A percentile compares a stretch with the other conserved stretches of the same genome.
These are phyloP conservation scores for Cyclina sinensis DNA, from an alignment of 1,140 invertebrate species.

Conservation along the genomic window DNA sequence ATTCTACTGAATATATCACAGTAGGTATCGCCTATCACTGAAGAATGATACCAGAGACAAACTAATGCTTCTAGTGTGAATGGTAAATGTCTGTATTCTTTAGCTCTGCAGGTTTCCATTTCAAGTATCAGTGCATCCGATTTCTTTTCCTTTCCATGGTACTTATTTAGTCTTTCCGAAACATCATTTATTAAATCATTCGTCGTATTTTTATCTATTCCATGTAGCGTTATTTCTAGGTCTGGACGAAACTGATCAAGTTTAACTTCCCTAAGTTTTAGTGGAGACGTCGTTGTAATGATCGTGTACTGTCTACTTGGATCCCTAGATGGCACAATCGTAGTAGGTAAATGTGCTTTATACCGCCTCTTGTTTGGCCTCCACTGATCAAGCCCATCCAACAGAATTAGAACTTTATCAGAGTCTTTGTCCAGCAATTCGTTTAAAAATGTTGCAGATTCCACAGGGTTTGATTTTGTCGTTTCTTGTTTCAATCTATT, in stretches of 20 bases:
- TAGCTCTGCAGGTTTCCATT: background rate
- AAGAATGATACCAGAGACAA: background rate
- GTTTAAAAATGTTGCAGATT: background rate
- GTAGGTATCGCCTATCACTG: background rate
- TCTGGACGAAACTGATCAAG: background rate
- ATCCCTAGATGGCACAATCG: background rate
- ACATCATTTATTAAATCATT: background rate
- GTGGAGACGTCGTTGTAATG: background rate
- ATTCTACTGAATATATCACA: conserved; percentile 15
- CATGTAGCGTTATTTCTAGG: background rate
- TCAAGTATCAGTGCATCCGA: background rate
- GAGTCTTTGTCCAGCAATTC: background rate
- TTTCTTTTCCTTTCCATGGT: background rate
- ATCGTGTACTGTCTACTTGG: background rate
- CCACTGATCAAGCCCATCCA: background rate
- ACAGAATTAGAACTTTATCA: background rate
- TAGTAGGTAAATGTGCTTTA: background rate
- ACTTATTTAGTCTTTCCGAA: background rate
- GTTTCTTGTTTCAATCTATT: background rate
- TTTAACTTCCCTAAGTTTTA: background rate
- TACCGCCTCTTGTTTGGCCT: background rate
- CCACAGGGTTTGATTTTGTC: background rate
- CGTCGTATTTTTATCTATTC: background rate
- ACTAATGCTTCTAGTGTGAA: background rate
- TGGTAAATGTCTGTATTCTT: background rate